Base-by-base conservation (phyloP, 2,888 invertebrate species). In the Platerodrilus igneus region DNA sequence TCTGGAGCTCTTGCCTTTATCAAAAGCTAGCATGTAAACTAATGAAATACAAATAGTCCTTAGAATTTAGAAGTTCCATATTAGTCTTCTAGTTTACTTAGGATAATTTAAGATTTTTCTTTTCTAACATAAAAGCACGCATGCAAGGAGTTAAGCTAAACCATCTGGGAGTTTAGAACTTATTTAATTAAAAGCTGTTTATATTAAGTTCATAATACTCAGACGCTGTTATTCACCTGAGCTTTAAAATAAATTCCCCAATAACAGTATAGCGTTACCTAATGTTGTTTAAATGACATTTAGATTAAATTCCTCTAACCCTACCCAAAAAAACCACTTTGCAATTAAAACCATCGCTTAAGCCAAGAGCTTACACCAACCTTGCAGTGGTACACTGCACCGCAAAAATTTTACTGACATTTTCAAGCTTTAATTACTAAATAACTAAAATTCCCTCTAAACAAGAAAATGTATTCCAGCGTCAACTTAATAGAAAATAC, bases 251-350 rank as follows among this genome's bases (percentile, higher is more conserved):
- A 45, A 40, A 41, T 45, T 40, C 40, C 37, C 37, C 29, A 45
- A 45, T 45, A 45, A 45, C 45, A 45, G 40, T 45, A 36, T 41
- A 45, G 35, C 45, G 36, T 44, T 45, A 45, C 45, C 40, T 45
- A 45, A 45, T 57, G 56, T 59, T 59, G 59, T 60, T 59, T 59
- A 59, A 59, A 60, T 57, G 60, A 60, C 60, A 57, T 58, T 60
- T 60, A 60, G 58, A 60, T 60, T 60, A 60, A 60, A 60, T 60
- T 60, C 60, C 59, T 59, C 53, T 52, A 51, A 50, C 51, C 53
- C 51, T 47, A 43, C 38, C 46, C 50, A 47, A 52, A 56, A 57
- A 55, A 56, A 56, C 45, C 45, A 40, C 50, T 36, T 47, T 51
- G 51, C 51, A 53, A 53, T 55, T 53, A 56, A 55, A 56, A 47